Percentiles rank a stretch among this genome's conserved stretches.
These are phyloP conservation scores for Pelobates fuscus DNA, from an alignment of 2,113 vertebrate species.

Conservation along the genomic window DNA sequence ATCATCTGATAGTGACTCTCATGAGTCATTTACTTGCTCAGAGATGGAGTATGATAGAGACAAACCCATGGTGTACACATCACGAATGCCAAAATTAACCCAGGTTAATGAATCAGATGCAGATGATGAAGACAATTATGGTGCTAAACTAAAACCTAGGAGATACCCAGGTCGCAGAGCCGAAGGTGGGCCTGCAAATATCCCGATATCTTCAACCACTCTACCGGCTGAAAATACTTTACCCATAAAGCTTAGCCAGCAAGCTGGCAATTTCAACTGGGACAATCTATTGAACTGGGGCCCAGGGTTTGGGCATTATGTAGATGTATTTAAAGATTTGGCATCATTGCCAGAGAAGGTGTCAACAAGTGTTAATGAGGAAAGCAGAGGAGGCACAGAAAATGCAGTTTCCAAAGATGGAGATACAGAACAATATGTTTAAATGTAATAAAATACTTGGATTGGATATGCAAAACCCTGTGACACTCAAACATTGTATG, in stretches of 20 bases:
- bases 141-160: slow-evolving; percentile 83
- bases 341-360: slow-evolving; percentile 90
- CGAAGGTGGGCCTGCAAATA: slow-evolving; percentile 76
- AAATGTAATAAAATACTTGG: slow-evolving; percentile 65
- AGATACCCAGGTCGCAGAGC: slow-evolving; percentile 88
- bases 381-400: slow-evolving; percentile 78
- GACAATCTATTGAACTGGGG: slow-evolving; percentile 98
- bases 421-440: slow-evolving; percentile 93
- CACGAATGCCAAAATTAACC: slow-evolving; percentile 91
- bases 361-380: slow-evolving; percentile 76
- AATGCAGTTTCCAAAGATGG: slow-evolving; percentile 84
- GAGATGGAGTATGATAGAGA: slow-evolving; percentile 98
- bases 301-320: slow-evolving; percentile 94
- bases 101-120: slow-evolving; percentile 97
- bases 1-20: slow-evolving; percentile 96
- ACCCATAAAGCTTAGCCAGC: slow-evolving; percentile 81
- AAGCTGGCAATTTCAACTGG: slow-evolving; percentile 89
- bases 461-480: slow-evolving; percentile 35
- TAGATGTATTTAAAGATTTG: slow-evolving; percentile 96
- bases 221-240: slow-evolving; percentile 74
- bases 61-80: slow-evolving; percentile 83
- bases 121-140: slow-evolving; percentile 90
- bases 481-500: slow-evolving; percentile 54
- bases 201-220: slow-evolving; percentile 55
- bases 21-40: slow-evolving; percentile 98